Base-by-base conservation (phyloP, 2,113 vertebrate genomes). In the Tragelaphus imberbis region DNA sequence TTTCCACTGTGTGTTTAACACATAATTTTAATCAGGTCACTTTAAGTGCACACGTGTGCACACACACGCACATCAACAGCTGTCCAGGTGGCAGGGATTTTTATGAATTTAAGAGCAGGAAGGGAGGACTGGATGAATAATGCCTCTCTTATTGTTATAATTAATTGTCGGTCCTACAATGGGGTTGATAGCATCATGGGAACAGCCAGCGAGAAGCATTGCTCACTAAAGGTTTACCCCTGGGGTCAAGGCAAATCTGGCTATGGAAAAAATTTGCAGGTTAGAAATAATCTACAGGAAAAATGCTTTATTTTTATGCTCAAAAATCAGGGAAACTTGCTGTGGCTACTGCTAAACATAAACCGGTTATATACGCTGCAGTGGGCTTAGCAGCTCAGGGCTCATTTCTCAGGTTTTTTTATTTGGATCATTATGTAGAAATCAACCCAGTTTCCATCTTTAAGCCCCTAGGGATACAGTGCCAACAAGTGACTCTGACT, bases 261-360 rank as follows among this genome's bases (percentile, higher is more conserved):
- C 65, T 36, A 40, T n/a, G 79, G 92, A 84, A 89, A 93, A 96
- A 88, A 87, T 1, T 15, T 30, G 12, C 80, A 81, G 71, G 61
- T 90, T 90, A 93, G 84, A 94, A 95, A 93, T 68, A 97, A 84
- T 90, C 58, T 86, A 71, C 56, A 77, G 89, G 95, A 97, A 97
- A 97, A 94, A 87, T 40, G 68, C 44, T 93, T 88, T 91, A 80
- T 44, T 44, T 95, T 88, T 58, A 59, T 91, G 79, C 84, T 96
- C 47, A 51, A 88, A 89, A 36, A 77, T 90, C 94, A 88, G 75
- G 85, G 75, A 68, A 95, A 68, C 19, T 77, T 81, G 63, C 63
- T 0, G 0, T 75, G 75, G 91, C 63, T 0, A 0, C 75, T 36
- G 36, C 94, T 84, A 84, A 89, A 27, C 94, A 51, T 58, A 87